Conservation (phyloP, 92 coral and sea anemone genomes). For the Ricordea florida region DNA sequence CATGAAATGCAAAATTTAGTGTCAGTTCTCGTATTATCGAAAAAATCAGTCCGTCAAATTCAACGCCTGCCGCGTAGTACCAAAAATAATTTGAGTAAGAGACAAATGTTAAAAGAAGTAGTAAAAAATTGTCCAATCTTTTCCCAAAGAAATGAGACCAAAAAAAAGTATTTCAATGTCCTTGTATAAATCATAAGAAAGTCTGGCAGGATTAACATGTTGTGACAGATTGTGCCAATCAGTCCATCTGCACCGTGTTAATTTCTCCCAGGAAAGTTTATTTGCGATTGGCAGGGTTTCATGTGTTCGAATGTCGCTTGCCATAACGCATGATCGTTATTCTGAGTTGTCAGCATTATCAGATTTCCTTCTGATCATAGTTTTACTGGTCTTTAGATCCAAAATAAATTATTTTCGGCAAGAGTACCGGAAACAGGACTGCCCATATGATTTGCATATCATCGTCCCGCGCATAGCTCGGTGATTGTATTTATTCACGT, state of each 20-base stretch:
- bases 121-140: too few relatives aligned
- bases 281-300: background rate
- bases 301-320: background rate
- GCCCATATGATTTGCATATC: conserved; percentile 13
- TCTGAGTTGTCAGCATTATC: conserved; percentile 5
- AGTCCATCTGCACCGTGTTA: background rate
- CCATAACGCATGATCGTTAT: background rate
- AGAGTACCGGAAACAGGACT: conserved; percentile 33
- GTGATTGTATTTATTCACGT: too few relatives aligned
- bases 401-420: conserved; percentile 12
- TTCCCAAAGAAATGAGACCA: too few relatives aligned
- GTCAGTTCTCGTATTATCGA: too few relatives aligned
- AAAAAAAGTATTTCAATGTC: too few relatives aligned
- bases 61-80: too few relatives aligned
- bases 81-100: too few relatives aligned
- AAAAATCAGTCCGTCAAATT: too few relatives aligned
- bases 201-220: background rate
- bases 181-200: too few relatives aligned
- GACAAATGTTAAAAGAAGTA: too few relatives aligned
- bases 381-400: conserved; percentile 18
- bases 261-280: conserved; percentile 18
- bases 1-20: too few relatives aligned
- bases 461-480: background rate
- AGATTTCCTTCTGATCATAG: background rate
- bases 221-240: conserved; percentile 18